phyloP scores from a whole-genome alignment of 2,797 vertebrate genomes.

The Phaenicophaeus curvirostris region DNA sequence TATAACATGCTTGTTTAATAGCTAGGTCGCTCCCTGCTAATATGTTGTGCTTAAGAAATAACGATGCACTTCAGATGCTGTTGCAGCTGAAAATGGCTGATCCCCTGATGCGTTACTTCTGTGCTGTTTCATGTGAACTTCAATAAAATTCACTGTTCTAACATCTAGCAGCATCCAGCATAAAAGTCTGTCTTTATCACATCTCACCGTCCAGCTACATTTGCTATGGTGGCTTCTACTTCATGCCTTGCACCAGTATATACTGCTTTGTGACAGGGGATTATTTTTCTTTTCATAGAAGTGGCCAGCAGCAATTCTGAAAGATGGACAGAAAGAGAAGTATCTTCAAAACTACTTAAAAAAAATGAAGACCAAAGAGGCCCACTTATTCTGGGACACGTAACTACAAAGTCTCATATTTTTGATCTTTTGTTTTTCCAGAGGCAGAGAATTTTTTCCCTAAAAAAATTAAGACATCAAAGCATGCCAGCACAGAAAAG shows the following conservation, averaged over 20 bases:
- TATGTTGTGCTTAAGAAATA: neutral
- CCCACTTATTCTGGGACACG: neutral
- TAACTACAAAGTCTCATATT: neutral
- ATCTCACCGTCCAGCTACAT: neutral
- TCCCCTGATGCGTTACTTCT: neutral
- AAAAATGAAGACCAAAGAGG: neutral
- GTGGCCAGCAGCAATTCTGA: neutral
- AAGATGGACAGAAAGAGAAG: neutral
- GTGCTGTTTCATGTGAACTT: neutral
- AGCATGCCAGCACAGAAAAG: neutral
- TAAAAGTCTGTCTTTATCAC: neutral
- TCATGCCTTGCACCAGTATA: neutral
- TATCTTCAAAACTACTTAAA: neutral
- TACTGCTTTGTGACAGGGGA: neutral
- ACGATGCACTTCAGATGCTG: neutral
- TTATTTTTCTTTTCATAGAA: neutral
- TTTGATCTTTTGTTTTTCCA: neutral
- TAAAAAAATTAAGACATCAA: neutral
- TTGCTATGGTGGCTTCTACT: neutral
- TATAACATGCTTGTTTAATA: neutral
- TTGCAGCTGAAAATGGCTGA: neutral
- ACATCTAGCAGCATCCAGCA: neutral
- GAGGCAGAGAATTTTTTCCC: neutral
- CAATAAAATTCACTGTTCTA: neutral
- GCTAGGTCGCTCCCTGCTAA: too few relatives aligned